Percentiles rank a stretch among this genome's conserved stretches.
Evolutionary conservation across 2,797 vertebrate genomes (phyloP).

Genomic region (Aselliscus stoliczkanus): DNA sequence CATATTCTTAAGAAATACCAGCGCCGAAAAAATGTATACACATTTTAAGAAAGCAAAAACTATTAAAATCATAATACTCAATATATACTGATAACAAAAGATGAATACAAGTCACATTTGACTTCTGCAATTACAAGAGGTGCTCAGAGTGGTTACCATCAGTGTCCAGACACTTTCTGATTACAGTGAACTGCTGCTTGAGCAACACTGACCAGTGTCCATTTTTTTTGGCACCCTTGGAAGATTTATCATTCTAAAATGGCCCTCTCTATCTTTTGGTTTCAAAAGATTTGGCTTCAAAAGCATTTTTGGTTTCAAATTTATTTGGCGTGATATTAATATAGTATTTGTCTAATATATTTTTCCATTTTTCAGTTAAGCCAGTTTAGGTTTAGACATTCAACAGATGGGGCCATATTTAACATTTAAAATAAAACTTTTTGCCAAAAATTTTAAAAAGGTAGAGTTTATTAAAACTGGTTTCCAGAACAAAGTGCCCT

Average conservation of each 20-base stretch:
- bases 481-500: not conserved
- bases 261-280: not conserved
- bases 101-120: too few relatives aligned
- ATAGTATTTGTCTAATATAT: not conserved
- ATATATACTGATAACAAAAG: too few relatives aligned
- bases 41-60: too few relatives aligned
- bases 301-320: not conserved
- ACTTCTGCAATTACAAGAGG: too few relatives aligned
- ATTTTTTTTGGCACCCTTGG: too few relatives aligned
- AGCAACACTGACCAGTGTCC: too few relatives aligned
- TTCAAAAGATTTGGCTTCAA: not conserved
- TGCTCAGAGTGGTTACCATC: too few relatives aligned
- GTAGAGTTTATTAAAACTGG: not conserved
- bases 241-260: not conserved
- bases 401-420: not conserved
- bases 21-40: too few relatives aligned
- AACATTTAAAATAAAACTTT: constrained; percentile 40
- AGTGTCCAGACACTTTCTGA: too few relatives aligned
- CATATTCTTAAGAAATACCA: not conserved
- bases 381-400: not conserved
- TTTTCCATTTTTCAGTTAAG: not conserved
- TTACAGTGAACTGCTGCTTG: too few relatives aligned
- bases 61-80: too few relatives aligned
- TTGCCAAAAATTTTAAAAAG: not conserved
- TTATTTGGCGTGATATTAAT: not conserved